Evolutionary conservation across 2,888 invertebrate genomes (phyloP), one percentile per base, ranked within the genome.

Genomic region (Arge pagana): DNA sequence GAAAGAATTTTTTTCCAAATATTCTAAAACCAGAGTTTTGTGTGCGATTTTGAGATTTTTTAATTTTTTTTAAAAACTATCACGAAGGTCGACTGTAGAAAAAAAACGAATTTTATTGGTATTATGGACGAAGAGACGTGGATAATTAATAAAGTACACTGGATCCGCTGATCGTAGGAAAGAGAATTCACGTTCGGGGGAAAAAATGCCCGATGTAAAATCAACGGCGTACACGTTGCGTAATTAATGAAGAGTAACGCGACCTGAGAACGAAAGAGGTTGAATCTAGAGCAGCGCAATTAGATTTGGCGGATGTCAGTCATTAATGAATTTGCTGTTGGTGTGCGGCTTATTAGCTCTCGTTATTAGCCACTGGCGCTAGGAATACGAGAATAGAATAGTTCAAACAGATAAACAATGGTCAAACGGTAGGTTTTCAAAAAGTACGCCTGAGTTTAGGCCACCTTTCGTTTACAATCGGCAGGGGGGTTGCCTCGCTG

Each of bases 241-340:
- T 33, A 33, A 45, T 33, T 45, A 33, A 33, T 45, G 16, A 15
- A n/a, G 13, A 19, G 23, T 45, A 45, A 45, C 23, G 16, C 16
- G 23, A 45, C 23, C 45, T 30, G 33, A 45, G 28, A 45, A 45
- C 35, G n/a, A 33, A 45, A 45, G 33, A 45, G 45, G 33, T 35
- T 33, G 21, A 45, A 45, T 45, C 45, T 21, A n/a, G 45, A 33
- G 33, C 45, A 31, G 35, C 45, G 35, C 45, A 45, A 45, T 45
- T 45, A 45, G 45, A 45, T 45, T 45, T 45, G 35, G 45, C 45
- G 45, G 45, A 45, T 45, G 45, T 45, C 45, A 15, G 45, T 45
- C 45, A 45, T 45, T 45, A 45, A 45, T 45, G 35, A 45, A 45
- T 33, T 45, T 23, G 45, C 45, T 19, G 45, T 45, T 33, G 33